phyloP scores from a whole-genome alignment of 2,888 invertebrate species.

The Ormyrus nitidulus region DNA sequence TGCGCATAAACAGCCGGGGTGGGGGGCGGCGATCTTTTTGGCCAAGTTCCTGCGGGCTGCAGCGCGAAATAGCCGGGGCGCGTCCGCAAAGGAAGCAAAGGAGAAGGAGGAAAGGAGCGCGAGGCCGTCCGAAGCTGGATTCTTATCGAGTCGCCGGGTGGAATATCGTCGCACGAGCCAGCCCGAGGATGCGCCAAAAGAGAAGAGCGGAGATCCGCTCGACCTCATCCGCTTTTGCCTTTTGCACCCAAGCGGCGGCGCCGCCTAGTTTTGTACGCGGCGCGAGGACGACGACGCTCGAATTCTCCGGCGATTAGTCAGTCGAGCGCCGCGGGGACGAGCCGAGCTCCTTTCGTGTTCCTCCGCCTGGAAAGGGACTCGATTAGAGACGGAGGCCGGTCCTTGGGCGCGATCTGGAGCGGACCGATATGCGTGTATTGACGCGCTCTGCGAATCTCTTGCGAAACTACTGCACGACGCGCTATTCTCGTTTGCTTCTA shows the following conservation, averaged over 20 bases:
- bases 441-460: neutral
- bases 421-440: neutral
- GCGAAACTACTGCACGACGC: neutral
- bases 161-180: no score
- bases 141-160: no score
- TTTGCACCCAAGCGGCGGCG: neutral
- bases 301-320: conserved; percentile 26
- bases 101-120: no score
- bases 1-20: no score
- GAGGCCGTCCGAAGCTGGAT: no score
- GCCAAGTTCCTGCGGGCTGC: no score
- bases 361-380: neutral
- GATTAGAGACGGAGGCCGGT: neutral
- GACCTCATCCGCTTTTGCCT: conserved; percentile 4
- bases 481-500: neutral
- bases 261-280: neutral
- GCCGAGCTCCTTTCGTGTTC: neutral
- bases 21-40: no score
- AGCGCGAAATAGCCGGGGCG: no score
- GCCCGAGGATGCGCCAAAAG: no score
- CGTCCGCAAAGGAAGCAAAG: no score
- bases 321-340: neutral
- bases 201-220: conserved; percentile 3
- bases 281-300: neutral
- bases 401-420: neutral